Base-by-base conservation (phyloP, 64 coral and sea anemone genomes). In the Montipora capricornis region DNA sequence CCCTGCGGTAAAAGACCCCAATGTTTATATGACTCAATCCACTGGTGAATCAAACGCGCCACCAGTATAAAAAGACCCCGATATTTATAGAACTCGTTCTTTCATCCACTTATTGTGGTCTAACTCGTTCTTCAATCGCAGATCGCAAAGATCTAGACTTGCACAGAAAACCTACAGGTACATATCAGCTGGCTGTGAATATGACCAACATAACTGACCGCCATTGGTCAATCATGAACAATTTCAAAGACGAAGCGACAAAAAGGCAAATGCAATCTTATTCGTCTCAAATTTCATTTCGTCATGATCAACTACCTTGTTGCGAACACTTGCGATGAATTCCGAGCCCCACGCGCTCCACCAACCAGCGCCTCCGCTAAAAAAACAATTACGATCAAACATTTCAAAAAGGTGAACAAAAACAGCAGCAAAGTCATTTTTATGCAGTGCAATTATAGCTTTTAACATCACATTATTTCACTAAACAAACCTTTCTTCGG, bases 361-460 rank as follows among this genome's bases (percentile, higher is more conserved):
- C 95, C 95, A 97, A 58, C 95, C 75, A 57, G 86, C 77, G 82
- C 95, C 95, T 59, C 95, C 93, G 20, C 95, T 97, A 80, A 16
- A 88, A 89, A 26, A 64, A 61, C 22, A 97, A 81, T 58, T 52
- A 19, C 68, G 26, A 47, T 87, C 78, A 44, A 20, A 47, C 49
- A 70, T 10, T 61, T 93, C 48, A 87, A 44, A 16, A 78, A 69
- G 29, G 68, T 4, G n/a, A 67, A 74, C 2, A 84, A 57, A 19
- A 68, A 15, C 4, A 89, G 80, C 5, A 19, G 37, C 12, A 49
- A 50, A 10, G 66, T 44, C 14, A 17, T 62, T 19, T 3, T 80
- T 14, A 61, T 44, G 49, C 80, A n/a, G 57, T 61, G 5, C 29
- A 12, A 74, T 47, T 20, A 88, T 16, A 15, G 47, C 55, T 24